Conservation (phyloP, 2,797 vertebrate species). For the Manis javanica region DNA sequence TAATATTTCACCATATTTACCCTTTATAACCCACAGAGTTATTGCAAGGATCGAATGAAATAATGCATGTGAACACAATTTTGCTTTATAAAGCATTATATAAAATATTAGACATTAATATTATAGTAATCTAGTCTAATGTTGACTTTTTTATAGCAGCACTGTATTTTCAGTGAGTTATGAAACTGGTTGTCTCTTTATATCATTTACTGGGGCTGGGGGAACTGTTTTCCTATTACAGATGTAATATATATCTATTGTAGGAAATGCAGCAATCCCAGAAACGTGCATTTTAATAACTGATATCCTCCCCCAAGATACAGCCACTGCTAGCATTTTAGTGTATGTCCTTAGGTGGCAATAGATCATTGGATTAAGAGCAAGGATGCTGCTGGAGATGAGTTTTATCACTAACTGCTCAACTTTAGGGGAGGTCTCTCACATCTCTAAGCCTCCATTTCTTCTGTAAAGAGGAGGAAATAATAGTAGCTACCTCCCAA, state of each 20-base stretch:
- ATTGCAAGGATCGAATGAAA: background rate
- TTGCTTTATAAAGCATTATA: constrained; percentile 14
- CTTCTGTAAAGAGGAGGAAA: background rate
- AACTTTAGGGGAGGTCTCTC: background rate
- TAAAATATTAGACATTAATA: background rate
- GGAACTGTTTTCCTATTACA: background rate
- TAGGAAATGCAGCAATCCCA: background rate
- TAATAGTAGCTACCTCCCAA: background rate
- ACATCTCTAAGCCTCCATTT: background rate
- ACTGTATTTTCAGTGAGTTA: background rate
- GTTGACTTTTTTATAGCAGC: background rate
- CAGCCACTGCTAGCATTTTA: background rate
- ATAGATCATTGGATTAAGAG: background rate
- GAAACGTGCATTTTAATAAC: constrained; percentile 7
- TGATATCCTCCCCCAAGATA: background rate
- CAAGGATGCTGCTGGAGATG: background rate
- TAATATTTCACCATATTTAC: background rate
- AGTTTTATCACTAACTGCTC: background rate
- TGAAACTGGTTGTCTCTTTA: background rate
- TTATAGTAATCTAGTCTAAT: background rate
- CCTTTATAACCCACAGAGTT: background rate
- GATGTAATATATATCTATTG: background rate
- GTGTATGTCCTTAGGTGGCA: background rate
- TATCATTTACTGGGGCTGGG: background rate
- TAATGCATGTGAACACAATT: background rate